A percentile compares a stretch with the other conserved stretches of the same genome.
Conservation (phyloP, 2,888 invertebrate genomes). For the Criorhina ranunculi region DNA sequence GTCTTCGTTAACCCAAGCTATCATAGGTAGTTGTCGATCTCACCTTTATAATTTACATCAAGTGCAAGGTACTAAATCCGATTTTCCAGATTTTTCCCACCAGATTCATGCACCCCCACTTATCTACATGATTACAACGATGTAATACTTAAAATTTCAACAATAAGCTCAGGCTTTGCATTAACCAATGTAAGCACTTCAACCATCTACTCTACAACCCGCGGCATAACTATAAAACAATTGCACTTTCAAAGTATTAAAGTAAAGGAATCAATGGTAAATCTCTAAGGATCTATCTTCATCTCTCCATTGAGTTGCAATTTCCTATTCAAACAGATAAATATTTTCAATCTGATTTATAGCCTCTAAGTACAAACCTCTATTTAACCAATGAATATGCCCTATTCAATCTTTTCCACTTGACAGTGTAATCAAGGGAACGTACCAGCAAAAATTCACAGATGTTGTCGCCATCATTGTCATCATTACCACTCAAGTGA, state of each 20-base stretch:
- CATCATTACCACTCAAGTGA: conserved; percentile 58
- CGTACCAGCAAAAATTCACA: not conserved
- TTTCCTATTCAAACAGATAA: conserved; percentile 58
- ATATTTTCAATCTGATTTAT: conserved; percentile 59
- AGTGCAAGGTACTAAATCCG: no score
- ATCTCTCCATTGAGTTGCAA: conserved; percentile 24
- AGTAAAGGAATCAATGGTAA: conserved; percentile 28
- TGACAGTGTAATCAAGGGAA: conserved; percentile 56
- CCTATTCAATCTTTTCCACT: conserved; percentile 64
- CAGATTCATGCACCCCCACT: no score
- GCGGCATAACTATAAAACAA: conserved; percentile 26
- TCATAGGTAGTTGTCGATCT: no score
- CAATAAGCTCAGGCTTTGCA: no score
- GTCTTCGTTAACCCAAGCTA: no score
- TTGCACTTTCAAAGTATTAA: conserved; percentile 31
- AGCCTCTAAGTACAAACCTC: conserved; percentile 34
- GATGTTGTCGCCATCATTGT: conserved; percentile 40
- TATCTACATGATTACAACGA: no score
- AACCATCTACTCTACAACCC: no score
- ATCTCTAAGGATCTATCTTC: conserved; percentile 24
- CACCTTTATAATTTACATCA: no score
- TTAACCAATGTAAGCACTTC: no score
- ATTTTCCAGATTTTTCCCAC: no score
- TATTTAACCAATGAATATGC: conserved; percentile 44
- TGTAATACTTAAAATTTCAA: no score